These are phyloP conservation scores for Seira sanloemensis DNA, from an alignment of 2,888 invertebrate genomes.

Conservation along the genomic window DNA sequence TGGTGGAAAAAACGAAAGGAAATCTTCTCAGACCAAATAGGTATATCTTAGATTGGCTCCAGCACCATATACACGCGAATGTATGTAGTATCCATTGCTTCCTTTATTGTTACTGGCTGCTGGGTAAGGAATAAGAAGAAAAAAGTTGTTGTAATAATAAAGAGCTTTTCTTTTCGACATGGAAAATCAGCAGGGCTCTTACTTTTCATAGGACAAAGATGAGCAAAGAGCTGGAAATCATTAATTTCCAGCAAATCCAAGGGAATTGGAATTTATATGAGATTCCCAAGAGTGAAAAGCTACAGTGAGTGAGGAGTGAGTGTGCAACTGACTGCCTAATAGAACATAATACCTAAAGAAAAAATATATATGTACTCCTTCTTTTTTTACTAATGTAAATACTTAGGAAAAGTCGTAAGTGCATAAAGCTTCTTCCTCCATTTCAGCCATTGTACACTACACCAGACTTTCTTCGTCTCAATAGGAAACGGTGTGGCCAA, in stretches of 20 bases:
- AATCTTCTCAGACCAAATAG: not conserved
- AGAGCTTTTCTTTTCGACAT: conserved; percentile 62
- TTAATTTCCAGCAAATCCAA: conserved; percentile 62
- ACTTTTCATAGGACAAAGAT: conserved; percentile 48
- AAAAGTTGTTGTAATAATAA: conserved; percentile 57
- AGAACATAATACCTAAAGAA: not conserved
- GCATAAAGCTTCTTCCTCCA: not conserved
- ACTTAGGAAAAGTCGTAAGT: too few species aligned
- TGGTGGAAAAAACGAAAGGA: not conserved
- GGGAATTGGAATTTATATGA: conserved; percentile 64
- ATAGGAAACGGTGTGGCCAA: not conserved
- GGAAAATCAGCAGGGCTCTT: conserved; percentile 61
- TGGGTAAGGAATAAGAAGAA: not conserved
- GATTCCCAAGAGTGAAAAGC: conserved; percentile 60
- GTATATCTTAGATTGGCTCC: not conserved
- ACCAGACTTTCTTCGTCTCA: not conserved
- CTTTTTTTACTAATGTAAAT: not conserved
- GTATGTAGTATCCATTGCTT: not conserved
- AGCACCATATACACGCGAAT: not conserved
- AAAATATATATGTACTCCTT: not conserved
- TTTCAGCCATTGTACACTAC: not conserved
- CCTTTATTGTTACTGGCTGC: not conserved
- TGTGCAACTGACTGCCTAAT: conserved; percentile 46
- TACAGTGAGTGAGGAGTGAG: too few species aligned
- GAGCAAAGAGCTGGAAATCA: conserved; percentile 59